Base-by-base conservation (phyloP, 2,888 invertebrate species). In the Autographa gamma region DNA sequence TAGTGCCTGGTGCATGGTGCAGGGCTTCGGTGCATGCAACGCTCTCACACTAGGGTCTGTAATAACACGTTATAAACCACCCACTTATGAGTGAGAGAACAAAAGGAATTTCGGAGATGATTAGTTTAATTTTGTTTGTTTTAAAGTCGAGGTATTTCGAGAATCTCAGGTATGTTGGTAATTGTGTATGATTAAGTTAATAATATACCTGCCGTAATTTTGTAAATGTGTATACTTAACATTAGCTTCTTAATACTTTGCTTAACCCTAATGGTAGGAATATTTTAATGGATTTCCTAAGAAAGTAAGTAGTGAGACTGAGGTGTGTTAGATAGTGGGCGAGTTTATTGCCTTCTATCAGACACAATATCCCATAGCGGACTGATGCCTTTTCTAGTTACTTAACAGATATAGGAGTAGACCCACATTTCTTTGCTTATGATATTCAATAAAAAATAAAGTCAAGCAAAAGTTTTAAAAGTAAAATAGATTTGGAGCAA, bases 21-120 rank as follows among this genome's bases (percentile, higher is more conserved):
- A 13, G 77, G 2, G 34, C 34, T 34, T 34, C 59, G 19, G 76
- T 16, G 52, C n/a, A 41, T 13, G 63, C 60, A 41, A n/a, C 19
- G 19, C 18, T 60, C 38, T 11, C 60, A 38, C 9, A 38, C 60
- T 34, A 11, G 14, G n/a, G 34, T 38, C 18, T 8, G 60, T 81
- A 81, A 82, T 83, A n/a, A 77, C 73, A 81, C 60, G 77, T 79
- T 82, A 70, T 60, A 72, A 79, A 66, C 69, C 65, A 72, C 67
- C 63, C 60, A 60, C 69, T 38, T n/a, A 31, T 6, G 31, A 48
- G 13, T 32, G n/a, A 32, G 19, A 60, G 41, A 61, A 54, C 34
- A 19, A 19, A 19, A 8, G 11, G n/a, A n/a, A 48, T 48, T 19
- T 19, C 11, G 54, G 8, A 54, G 18, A 52, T 14, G 1, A 54